Percentiles rank a stretch among this genome's conserved stretches.
phyloP scores from a whole-genome alignment of 1,140 invertebrate genomes.

The Linepithema humile region DNA sequence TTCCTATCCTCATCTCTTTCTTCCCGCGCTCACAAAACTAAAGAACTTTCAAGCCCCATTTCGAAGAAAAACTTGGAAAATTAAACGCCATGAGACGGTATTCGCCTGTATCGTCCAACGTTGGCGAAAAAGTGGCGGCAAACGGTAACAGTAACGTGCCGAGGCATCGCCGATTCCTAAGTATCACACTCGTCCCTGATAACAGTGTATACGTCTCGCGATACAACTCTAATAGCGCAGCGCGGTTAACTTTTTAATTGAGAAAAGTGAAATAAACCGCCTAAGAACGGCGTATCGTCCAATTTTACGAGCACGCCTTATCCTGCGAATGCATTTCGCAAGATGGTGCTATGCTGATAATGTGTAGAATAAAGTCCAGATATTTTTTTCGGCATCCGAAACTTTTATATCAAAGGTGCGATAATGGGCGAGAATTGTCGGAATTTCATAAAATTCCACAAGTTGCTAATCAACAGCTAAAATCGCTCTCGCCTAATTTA shows the following conservation, averaged over 20 bases:
- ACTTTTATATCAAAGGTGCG: neutral
- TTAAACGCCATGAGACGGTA: conserved; percentile 71
- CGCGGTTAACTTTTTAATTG: conserved; percentile 58
- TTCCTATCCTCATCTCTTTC: neutral
- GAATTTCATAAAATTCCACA: neutral
- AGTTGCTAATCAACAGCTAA: conserved; percentile 17
- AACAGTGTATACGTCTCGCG: conserved; percentile 30
- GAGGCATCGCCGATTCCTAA: conserved; percentile 28
- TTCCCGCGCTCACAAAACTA: conserved; percentile 45
- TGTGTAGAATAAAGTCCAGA: neutral
- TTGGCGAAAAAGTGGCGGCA: neutral
- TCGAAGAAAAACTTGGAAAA: conserved; percentile 76
- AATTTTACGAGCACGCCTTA: conserved; percentile 29
- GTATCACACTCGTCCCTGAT: conserved; percentile 28
- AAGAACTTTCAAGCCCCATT: conserved; percentile 63
- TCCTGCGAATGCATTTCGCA: neutral
- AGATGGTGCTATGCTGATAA: neutral
- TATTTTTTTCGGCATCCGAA: neutral
- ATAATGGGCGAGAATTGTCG: neutral
- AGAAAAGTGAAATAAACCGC: conserved; percentile 61
- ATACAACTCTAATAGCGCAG: conserved; percentile 31
- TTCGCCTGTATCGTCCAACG: conserved; percentile 15
- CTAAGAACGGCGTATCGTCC: conserved; percentile 62
- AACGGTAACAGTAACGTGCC: conserved; percentile 43
- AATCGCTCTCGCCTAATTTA: conserved; percentile 24